phyloP scores from a whole-genome alignment of 2,113 vertebrate species.

The Nannobrachium achirus region DNA sequence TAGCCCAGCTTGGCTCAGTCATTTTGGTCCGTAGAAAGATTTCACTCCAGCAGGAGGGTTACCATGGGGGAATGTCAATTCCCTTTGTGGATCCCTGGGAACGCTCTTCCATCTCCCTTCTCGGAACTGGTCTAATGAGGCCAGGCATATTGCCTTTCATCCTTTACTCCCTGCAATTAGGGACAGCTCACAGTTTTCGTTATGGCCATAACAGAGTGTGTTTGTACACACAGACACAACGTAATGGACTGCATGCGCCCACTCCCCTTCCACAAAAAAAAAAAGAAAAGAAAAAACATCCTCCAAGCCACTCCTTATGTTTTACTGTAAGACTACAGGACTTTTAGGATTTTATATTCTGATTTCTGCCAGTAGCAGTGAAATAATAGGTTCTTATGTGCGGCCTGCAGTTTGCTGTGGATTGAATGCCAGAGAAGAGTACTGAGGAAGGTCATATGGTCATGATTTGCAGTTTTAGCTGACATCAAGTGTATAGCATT shows the following conservation, averaged over 20 bases:
- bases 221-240: constrained; percentile 73
- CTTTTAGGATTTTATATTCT: constrained; percentile 47
- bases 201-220: constrained; percentile 68
- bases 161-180: constrained; percentile 73
- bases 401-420: constrained; percentile 57
- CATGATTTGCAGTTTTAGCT: constrained; percentile 76
- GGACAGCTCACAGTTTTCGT: constrained; percentile 72
- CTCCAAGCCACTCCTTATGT: constrained; percentile 28
- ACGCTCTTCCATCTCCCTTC: constrained; percentile 73
- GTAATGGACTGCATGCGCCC: constrained; percentile 61
- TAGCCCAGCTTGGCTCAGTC: constrained; percentile 42
- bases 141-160: constrained; percentile 81
- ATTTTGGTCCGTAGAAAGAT: constrained; percentile 51
- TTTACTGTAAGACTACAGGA: constrained; percentile 45
- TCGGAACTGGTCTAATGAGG: constrained; percentile 78
- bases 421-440: constrained; percentile 53
- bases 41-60: constrained; percentile 61
- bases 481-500: constrained; percentile 73
- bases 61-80: constrained; percentile 76
- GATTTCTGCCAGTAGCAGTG: constrained; percentile 24
- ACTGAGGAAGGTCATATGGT: constrained; percentile 72
- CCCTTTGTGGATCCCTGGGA: constrained; percentile 78
- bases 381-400: constrained; percentile 51
- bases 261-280: constrained; percentile 43
- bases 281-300: not conserved